A percentile compares a stretch with the other conserved stretches of the same genome.
Evolutionary conservation across 2,797 vertebrate genomes (phyloP).

Genomic region (Gouania willdenowi): DNA sequence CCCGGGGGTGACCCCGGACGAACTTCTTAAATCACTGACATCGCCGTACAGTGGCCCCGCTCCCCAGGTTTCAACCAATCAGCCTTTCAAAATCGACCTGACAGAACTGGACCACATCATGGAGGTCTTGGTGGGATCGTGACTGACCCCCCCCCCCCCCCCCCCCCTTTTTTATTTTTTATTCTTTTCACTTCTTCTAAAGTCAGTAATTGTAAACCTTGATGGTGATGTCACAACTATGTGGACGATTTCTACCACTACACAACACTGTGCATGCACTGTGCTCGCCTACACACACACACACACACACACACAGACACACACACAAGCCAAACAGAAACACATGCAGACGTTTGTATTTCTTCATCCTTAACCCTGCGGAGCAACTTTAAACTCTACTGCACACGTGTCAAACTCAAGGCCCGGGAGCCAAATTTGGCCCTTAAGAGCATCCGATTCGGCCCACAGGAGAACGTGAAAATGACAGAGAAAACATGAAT

Average conservation of each 20-base stretch:
- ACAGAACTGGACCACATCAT: conserved; percentile 99
- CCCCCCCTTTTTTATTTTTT: conserved; percentile 11
- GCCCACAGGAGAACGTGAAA: no score
- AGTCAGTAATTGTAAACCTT: conserved; percentile 71
- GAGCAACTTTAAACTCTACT: conserved; percentile 31
- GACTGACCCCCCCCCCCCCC: no score
- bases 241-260: conserved; percentile 70
- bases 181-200: conserved; percentile 52
- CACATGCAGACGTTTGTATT: conserved; percentile 45
- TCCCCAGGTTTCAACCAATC: conserved; percentile 89
- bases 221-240: conserved; percentile 73
- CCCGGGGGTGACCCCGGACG: conserved; percentile 87
- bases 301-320: conserved; percentile 33
- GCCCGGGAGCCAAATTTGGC: no score
- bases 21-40: conserved; percentile 90
- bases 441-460: no score
- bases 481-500: no score
- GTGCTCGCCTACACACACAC: conserved; percentile 81
- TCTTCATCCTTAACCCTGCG: conserved; percentile 49
- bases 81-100: conserved; percentile 99
- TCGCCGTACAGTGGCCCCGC: conserved; percentile 83
- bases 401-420: no score
- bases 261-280: conserved; percentile 95
- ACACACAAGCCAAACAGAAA: conserved; percentile 71
- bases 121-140: conserved; percentile 97